Base-by-base conservation (phyloP, 2,888 invertebrate species). In the Schrankia costaestrigalis region DNA sequence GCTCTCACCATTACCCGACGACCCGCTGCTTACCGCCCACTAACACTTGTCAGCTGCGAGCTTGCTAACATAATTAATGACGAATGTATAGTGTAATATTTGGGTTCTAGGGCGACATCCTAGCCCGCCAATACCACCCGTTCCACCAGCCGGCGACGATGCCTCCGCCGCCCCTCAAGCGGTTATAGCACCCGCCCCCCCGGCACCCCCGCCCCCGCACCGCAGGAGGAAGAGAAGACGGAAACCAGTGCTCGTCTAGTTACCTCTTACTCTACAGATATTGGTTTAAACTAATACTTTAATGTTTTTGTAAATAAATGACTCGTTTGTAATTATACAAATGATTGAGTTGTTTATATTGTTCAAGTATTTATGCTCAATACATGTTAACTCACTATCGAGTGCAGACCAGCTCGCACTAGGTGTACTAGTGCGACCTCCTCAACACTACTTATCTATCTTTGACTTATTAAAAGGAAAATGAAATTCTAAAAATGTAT, bases 91-190 rank as follows among this genome's bases (percentile, higher is more conserved):
- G 83, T 76, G 71, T 78, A 80, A 70, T 62, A 68, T 76, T 75
- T 78, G 79, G 79, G 75, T 81, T 82, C 57, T 78, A 87, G 87
- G 85, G 80, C 76, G 87, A 85, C 68, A 76, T 83, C 62, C 63
- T 84, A 69, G 79, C 79, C 68, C 81, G 82, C 65, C 84, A 83
- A 68, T 82, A 79, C 71, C 85, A 86, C 56, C 85, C 86, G 62
- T 81, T 73, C 64, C 85, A 84, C 68, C 86, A 85, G 70, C 85
- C 85, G 35, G 72, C 81, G 51, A 53, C 64, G 43, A 63, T 72
- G 72, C 76, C 78, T 26, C 81, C 83, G 46, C 78, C 78, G 49
- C 65, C 69, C 35, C 74, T 72, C 78, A 80, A 82, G 63, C 80
- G 82, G 71, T 87, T 88, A 84, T 86, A 87, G 85, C 88, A 87